These are phyloP conservation scores for Caenorhabditis elegans DNA, from an alignment of 1,140 invertebrate genomes.

Conservation along the genomic window WBcel235 BX284603.4:7978501-7979000, in stretches of 20 bases:
- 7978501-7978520: slow-evolving; percentile 65
- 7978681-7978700: no score
- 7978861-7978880: neutral
- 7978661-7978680: no score
- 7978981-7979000: neutral
- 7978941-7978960: neutral
- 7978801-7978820: neutral
- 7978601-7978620: no score
- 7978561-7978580: no score
- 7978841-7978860: neutral
- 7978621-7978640: no score
- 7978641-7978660: no score
- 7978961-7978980: neutral
- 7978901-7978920: neutral
- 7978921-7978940: neutral
- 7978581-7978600: no score
- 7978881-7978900: neutral
- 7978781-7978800: neutral
- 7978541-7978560: neutral
- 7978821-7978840: slow-evolving; percentile 20
- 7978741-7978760: no score
- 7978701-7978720: no score
- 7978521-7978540: slow-evolving; percentile 65
- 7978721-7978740: no score
- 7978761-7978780: neutral